Percentiles rank a stretch among this genome's conserved stretches.
phyloP scores from a whole-genome alignment of 2,113 vertebrate genomes.

The Austrofundulus limnaeus region DNA sequence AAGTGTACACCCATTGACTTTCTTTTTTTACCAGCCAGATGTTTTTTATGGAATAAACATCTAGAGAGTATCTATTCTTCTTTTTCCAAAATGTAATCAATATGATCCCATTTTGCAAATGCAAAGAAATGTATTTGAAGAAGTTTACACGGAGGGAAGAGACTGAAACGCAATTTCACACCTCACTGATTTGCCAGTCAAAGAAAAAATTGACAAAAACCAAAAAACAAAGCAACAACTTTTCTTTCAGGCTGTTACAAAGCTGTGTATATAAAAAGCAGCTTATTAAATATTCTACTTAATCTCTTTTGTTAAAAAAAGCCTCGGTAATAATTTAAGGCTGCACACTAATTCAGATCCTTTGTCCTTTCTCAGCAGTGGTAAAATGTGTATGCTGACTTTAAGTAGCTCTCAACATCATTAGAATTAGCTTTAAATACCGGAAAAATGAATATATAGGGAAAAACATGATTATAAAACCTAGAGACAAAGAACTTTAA shows the following conservation, averaged over 20 bases:
- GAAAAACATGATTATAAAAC: background rate
- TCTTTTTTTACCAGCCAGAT: slow-evolving; percentile 41
- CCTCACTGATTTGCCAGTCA: slow-evolving; percentile 13
- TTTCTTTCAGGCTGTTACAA: background rate
- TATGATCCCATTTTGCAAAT: slow-evolving; percentile 14
- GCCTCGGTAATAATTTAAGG: background rate
- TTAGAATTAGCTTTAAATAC: too few relatives aligned
- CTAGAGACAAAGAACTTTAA: background rate
- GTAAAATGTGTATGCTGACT: background rate
- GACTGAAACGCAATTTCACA: slow-evolving; percentile 12
- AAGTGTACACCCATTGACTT: slow-evolving; percentile 28
- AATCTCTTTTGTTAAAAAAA: background rate
- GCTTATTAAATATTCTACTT: slow-evolving; percentile 2
- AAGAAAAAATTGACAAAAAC: too few relatives aligned
- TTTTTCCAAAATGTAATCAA: slow-evolving; percentile 12
- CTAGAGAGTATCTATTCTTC: slow-evolving; percentile 12
- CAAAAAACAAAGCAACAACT: too few relatives aligned
- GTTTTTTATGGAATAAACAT: slow-evolving; percentile 19
- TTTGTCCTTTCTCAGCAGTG: background rate
- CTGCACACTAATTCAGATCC: slow-evolving; percentile 8
- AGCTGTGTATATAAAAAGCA: slow-evolving; percentile 12
- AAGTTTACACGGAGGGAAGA: slow-evolving; percentile 1
- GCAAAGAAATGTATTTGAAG: slow-evolving; percentile 20
- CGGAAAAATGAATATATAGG: too few relatives aligned
- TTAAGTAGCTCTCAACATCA: too few relatives aligned